Conservation (phyloP, 2,797 vertebrate species). For the Gymnodraco acuticeps region DNA sequence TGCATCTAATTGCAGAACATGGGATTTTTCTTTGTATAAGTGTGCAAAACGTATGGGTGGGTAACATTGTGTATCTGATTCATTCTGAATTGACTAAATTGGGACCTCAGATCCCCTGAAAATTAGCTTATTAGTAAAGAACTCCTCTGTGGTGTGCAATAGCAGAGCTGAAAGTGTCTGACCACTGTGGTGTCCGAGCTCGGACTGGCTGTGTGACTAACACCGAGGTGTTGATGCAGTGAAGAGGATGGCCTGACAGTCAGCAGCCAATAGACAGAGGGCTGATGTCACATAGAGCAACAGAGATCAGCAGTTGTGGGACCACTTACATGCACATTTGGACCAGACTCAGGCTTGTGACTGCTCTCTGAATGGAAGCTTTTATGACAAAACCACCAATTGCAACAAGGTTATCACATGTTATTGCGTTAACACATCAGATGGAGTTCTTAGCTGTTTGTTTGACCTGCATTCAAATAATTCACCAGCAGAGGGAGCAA, state of each 20-base stretch:
- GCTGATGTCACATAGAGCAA: constrained; percentile 66
- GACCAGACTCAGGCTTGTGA: constrained; percentile 8
- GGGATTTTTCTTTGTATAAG: not conserved
- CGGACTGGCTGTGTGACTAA: constrained; percentile 21
- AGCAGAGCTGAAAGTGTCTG: constrained; percentile 8
- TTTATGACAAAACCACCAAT: not conserved
- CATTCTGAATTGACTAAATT: not conserved
- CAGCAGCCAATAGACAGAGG: constrained; percentile 68
- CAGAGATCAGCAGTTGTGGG: constrained; percentile 53
- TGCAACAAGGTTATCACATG: constrained; percentile 10
- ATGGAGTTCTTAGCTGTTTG: not conserved
- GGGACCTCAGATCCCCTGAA: not conserved
- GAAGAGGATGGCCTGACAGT: constrained; percentile 68
- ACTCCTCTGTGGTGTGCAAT: constrained; percentile 1
- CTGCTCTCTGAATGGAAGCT: not conserved
- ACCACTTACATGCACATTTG: constrained; percentile 38
- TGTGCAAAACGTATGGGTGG: not conserved
- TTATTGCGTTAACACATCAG: not conserved
- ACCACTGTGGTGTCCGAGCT: constrained; percentile 29
- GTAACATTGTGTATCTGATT: not conserved
- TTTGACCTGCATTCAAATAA: not conserved
- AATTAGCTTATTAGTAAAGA: not conserved
- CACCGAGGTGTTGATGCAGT: constrained; percentile 56
- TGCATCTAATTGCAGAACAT: not conserved
- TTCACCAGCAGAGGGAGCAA: constrained; percentile 64